Conservation (phyloP, 1,140 invertebrate genomes). For the Brachionus manjavacas region DNA sequence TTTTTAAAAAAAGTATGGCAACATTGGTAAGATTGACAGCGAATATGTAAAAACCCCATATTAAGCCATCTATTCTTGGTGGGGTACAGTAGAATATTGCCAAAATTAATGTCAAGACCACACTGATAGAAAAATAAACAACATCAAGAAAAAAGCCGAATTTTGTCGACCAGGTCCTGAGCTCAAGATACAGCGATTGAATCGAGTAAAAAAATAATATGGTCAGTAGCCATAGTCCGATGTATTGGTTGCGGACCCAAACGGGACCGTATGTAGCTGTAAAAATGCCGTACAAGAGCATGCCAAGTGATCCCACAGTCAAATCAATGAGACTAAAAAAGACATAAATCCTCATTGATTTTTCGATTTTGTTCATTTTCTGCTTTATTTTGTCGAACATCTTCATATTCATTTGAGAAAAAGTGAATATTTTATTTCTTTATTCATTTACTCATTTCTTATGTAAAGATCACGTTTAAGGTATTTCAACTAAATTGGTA, state of each 20-base stretch:
- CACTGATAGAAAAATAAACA: not conserved
- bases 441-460: not conserved
- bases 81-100: not conserved
- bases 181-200: slow-evolving; percentile 4
- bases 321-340: not conserved
- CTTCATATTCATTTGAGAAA: not conserved
- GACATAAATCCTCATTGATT: not conserved
- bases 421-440: not conserved
- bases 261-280: slow-evolving; percentile 17
- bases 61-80: not conserved
- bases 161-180: not conserved
- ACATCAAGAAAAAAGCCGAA: not conserved
- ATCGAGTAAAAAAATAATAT: slow-evolving; percentile 25
- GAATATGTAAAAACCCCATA: slow-evolving; percentile 28
- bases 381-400: not conserved
- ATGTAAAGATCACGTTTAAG: not conserved
- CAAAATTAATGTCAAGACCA: not conserved
- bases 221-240: not conserved
- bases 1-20: not conserved
- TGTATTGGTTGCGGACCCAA: slow-evolving; percentile 31
- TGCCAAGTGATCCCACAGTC: not conserved
- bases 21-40: slow-evolving; percentile 17
- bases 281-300: slow-evolving; percentile 21
- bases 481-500: not conserved
- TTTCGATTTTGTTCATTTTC: slow-evolving; percentile 2